phyloP scores from a whole-genome alignment of 2,888 invertebrate species.

The Polymixis flavicincta region DNA sequence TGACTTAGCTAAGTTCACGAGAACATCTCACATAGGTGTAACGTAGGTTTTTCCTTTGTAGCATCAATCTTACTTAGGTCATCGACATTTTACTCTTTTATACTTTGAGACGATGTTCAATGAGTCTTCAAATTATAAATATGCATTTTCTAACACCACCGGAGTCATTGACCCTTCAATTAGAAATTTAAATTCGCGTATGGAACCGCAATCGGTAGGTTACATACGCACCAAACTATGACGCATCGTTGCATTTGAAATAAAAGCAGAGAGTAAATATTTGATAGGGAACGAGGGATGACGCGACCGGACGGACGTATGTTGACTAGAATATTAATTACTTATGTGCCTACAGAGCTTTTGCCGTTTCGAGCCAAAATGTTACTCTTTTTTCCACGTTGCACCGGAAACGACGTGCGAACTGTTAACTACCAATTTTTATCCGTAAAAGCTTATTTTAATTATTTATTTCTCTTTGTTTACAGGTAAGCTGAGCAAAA shows the following conservation, averaged over 20 bases:
- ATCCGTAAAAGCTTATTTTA: conserved; percentile 40
- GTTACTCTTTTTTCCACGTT: conserved; percentile 58
- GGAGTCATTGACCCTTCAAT: conserved; percentile 45
- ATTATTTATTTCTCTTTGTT: conserved; percentile 59
- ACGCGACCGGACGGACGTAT: conserved; percentile 72
- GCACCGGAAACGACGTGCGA: conserved; percentile 32
- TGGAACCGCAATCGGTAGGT: conserved; percentile 35
- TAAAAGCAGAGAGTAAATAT: conserved; percentile 76
- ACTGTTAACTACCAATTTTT: conserved; percentile 31
- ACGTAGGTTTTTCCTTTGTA: conserved; percentile 26
- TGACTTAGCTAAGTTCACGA: not conserved
- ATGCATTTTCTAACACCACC: conserved; percentile 1
- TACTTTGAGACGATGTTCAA: not conserved
- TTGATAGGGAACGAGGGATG: conserved; percentile 68
- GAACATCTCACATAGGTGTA: conserved; percentile 17
- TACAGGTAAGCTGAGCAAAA: conserved; percentile 58
- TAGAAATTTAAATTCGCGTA: conserved; percentile 43
- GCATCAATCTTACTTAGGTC: conserved; percentile 16
- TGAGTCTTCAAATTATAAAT: conserved; percentile 1
- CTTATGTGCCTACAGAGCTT: conserved; percentile 64
- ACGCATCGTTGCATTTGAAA: conserved; percentile 69
- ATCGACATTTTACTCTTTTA: conserved; percentile 20
- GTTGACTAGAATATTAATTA: conserved; percentile 81
- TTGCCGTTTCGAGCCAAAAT: conserved; percentile 52
- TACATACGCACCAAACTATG: conserved; percentile 56